Evolutionary conservation across 1,140 invertebrate species (phyloP), one percentile per base, ranked within the genome.

Genomic region (Pseudomyrmex gracilis): DNA sequence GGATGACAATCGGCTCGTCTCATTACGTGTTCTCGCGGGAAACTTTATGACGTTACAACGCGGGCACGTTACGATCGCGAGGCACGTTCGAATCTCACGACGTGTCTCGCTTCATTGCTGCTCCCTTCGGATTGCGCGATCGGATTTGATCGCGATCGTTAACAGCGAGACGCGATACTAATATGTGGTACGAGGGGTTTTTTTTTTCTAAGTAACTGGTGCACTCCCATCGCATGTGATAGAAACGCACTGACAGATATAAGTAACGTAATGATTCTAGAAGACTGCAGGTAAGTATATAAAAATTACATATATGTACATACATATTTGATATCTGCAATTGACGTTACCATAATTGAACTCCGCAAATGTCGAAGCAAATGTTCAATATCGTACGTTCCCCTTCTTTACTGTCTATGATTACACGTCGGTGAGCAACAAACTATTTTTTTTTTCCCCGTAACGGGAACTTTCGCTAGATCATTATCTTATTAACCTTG

Each of bases 401-500:
- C 64, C 15, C n/a, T 53, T 3, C n/a, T 53, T 22, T 55, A 24
- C n/a, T 20, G 49, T 22, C n/a, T 1, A 20, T 71, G 57, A 70
- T 80, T 80, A 47, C 43, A 78, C 15, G 12, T 12, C 43, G 53
- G 9, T 58, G 12, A 47, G 43, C 43, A 68, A 68, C 15, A 34
- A 70, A 47, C 43, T 24, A 24, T 53, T 70, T 53, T 51, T 57
- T 47, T 49, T 58, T 80, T n/a, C n/a, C 53, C 24, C 55, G 20
- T 49, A 58, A 80, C 20, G 24, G 12, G 49, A 22, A 80, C 76
- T 80, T 80, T 71, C 22, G 53, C 20, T 10, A 34, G 73, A 66
- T 64, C 66, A 13, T 80, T 70, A 71, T 71, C 76, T 60, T 58
- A 71, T 80, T 60, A 80, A 71, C 43, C 43, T 78, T 70, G 76